These are phyloP conservation scores for Zelostemma sp. DNA, from an alignment of 1,140 invertebrate species.

Conservation along the genomic window DNA sequence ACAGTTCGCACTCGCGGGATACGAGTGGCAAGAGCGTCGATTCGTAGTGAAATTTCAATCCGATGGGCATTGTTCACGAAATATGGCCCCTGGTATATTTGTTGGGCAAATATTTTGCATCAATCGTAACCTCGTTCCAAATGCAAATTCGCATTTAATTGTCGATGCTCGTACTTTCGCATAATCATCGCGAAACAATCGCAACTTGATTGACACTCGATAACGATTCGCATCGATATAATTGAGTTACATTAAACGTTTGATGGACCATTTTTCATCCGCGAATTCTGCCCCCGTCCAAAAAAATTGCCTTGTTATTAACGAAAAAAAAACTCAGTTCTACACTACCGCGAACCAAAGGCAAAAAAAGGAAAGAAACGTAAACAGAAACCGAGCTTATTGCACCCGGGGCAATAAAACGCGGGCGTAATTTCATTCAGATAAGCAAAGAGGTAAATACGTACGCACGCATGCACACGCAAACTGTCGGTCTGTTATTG, in stretches of 20 bases:
- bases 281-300: background rate
- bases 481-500: slow-evolving; percentile 10
- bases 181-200: slow-evolving; percentile 13
- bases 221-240: slow-evolving; percentile 4
- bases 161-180: slow-evolving; percentile 11
- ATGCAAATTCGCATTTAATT: slow-evolving; percentile 20
- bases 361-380: background rate
- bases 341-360: background rate
- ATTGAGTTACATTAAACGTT: background rate
- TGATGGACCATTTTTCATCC: background rate
- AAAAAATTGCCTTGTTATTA: too few species aligned
- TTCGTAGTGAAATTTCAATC: too few species aligned
- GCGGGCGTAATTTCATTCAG: background rate
- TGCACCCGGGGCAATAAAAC: too few species aligned
- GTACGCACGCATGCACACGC: slow-evolving; percentile 4
- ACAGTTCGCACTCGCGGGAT: too few species aligned
- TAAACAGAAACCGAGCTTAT: too few species aligned
- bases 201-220: slow-evolving; percentile 9
- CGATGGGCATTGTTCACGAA: slow-evolving; percentile 9
- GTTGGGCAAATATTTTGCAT: slow-evolving; percentile 9
- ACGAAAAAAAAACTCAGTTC: too few species aligned
- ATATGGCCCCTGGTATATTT: slow-evolving; percentile 9
- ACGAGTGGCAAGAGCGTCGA: too few species aligned
- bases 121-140: slow-evolving; percentile 7
- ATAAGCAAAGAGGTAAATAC: slow-evolving; percentile 1